A percentile compares a stretch with the other conserved stretches of the same genome.
phyloP scores from a whole-genome alignment of 2,113 vertebrate species.

The Sorex fumeus region DNA sequence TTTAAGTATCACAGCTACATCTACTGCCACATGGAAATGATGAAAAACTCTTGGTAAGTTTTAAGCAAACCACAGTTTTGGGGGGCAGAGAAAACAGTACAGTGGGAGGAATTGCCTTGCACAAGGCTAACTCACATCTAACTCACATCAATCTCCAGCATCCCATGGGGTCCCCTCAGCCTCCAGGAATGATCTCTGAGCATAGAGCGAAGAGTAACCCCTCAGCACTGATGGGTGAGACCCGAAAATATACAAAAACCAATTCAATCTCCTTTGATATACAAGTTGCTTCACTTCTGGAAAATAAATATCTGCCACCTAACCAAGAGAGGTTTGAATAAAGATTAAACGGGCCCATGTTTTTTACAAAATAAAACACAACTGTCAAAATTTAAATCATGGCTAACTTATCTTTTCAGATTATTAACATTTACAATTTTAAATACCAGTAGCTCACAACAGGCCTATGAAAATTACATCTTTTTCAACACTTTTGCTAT shows the following conservation, averaged over 20 bases:
- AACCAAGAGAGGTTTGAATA: neutral
- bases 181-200: too few relatives aligned
- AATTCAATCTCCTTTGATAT: conserved; percentile 41
- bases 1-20: neutral
- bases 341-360: neutral
- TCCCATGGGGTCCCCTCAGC: too few relatives aligned
- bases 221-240: too few relatives aligned
- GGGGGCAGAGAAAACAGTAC: too few relatives aligned
- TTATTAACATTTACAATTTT: neutral
- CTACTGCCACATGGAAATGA: neutral
- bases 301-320: neutral
- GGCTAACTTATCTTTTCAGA: conserved; percentile 47
- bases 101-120: too few relatives aligned
- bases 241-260: neutral
- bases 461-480: conserved; percentile 14
- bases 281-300: neutral
- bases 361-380: conserved; percentile 45
- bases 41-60: neutral
- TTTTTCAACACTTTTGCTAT: conserved; percentile 40
- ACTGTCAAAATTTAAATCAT: conserved; percentile 17
- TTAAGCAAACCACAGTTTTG: conserved; percentile 21
- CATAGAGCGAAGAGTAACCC: too few relatives aligned
- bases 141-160: too few relatives aligned
- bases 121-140: too few relatives aligned
- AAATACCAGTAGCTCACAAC: neutral